Conservation (phyloP, 2,113 vertebrate genomes). For the Macquaria australasica region DNA sequence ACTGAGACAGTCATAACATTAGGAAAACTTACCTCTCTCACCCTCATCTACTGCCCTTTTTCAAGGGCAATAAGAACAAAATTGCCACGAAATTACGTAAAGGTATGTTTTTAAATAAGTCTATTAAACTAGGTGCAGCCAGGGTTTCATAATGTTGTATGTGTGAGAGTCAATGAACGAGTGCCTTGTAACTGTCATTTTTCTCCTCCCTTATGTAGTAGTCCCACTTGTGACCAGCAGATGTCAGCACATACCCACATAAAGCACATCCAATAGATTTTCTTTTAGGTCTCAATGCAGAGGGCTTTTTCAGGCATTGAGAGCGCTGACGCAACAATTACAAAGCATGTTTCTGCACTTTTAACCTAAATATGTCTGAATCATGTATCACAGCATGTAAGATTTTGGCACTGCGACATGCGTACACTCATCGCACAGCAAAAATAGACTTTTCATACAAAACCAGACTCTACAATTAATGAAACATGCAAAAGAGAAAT, state of each 20-base stretch:
- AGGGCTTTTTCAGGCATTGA: neutral
- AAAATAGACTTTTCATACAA: neutral
- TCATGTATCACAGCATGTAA: neutral
- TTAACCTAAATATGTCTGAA: neutral
- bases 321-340: slow-evolving; percentile 14
- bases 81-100: neutral
- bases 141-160: neutral
- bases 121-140: neutral
- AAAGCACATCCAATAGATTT: neutral
- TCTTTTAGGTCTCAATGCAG: neutral
- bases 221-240: slow-evolving; percentile 59
- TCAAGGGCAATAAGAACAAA: neutral
- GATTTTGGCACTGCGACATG: neutral
- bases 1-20: neutral
- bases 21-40: too few relatives aligned
- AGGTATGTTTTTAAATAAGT: too few relatives aligned
- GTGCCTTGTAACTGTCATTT: neutral
- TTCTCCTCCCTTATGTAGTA: neutral
- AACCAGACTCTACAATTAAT: neutral
- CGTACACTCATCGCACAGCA: neutral
- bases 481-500: neutral
- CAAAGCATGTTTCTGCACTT: neutral
- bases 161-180: neutral
- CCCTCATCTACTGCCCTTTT: neutral
- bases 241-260: slow-evolving; percentile 53